These are phyloP conservation scores for Neolamprologus variostigma DNA, from an alignment of 2,113 vertebrate genomes.

Conservation along the genomic window DNA sequence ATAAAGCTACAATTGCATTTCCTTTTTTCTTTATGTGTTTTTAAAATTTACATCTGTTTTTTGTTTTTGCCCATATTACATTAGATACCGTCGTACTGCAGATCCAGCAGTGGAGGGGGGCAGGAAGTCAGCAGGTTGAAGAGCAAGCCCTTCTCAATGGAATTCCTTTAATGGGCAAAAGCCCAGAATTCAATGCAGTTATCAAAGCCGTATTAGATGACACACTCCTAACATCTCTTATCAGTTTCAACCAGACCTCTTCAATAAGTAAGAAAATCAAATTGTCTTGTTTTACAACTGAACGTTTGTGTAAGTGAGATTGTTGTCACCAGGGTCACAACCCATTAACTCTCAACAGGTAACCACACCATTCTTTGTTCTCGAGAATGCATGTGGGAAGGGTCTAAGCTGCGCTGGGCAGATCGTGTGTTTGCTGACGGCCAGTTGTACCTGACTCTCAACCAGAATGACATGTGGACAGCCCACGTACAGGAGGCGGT, in stretches of 20 bases:
- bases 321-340: neutral
- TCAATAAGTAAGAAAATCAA: slow-evolving; percentile 2
- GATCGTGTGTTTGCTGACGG: slow-evolving; percentile 41
- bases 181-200: neutral
- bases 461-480: slow-evolving; percentile 23
- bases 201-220: neutral
- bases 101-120: slow-evolving; percentile 28
- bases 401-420: slow-evolving; percentile 26
- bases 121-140: neutral
- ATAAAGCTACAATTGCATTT: neutral
- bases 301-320: neutral
- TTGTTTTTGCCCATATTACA: neutral
- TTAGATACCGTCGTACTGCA: slow-evolving; percentile 40
- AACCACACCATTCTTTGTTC: slow-evolving; percentile 30
- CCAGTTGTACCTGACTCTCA: slow-evolving; percentile 33
- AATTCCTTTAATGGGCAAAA: neutral
- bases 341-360: neutral
- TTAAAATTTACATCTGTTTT: neutral
- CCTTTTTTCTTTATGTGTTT: neutral
- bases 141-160: slow-evolving; percentile 46
- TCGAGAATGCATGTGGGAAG: slow-evolving; percentile 49
- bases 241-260: neutral
- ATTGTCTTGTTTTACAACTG: neutral
- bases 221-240: neutral
- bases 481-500: slow-evolving; percentile 3